These are phyloP conservation scores for Gymnocheta viridis DNA, from an alignment of 2,888 invertebrate species.

Conservation along the genomic window DNA sequence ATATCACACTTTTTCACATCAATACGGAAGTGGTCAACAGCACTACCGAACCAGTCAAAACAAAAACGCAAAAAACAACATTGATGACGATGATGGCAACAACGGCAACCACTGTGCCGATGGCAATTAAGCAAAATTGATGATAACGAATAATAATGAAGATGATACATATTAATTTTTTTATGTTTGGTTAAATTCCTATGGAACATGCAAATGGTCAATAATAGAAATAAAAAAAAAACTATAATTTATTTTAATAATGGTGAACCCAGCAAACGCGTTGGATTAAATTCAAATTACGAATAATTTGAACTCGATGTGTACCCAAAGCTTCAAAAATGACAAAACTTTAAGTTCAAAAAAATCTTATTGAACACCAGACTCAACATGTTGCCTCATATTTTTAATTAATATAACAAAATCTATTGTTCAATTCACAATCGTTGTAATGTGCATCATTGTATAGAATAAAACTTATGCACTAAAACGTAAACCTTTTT, in stretches of 20 bases:
- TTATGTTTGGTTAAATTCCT: slow-evolving; percentile 17
- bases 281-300: too few relatives aligned
- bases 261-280: not conserved
- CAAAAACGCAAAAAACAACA: not conserved
- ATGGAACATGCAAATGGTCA: slow-evolving; percentile 45
- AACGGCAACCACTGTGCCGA: not conserved
- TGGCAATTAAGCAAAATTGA: not conserved
- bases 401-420: too few relatives aligned
- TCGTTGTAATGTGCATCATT: too few relatives aligned
- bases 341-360: too few relatives aligned
- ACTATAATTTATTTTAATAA: not conserved
- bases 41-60: slow-evolving; percentile 1
- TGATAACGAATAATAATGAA: slow-evolving; percentile 15
- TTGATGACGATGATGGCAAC: slow-evolving; percentile 16
- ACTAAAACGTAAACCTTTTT: too few relatives aligned
- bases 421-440: too few relatives aligned
- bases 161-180: slow-evolving; percentile 20
- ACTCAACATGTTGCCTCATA: too few relatives aligned
- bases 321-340: too few relatives aligned
- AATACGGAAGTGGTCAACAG: slow-evolving; percentile 47
- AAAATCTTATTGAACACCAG: too few relatives aligned
- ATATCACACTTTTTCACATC: slow-evolving; percentile 25
- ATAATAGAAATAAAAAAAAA: slow-evolving; percentile 11
- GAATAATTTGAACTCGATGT: too few relatives aligned
- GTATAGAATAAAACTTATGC: too few relatives aligned